Percentiles rank a stretch among this genome's conserved stretches.
Conservation (phyloP, 2,113 vertebrate species). For the Oncorhynchus mykiss region DNA sequence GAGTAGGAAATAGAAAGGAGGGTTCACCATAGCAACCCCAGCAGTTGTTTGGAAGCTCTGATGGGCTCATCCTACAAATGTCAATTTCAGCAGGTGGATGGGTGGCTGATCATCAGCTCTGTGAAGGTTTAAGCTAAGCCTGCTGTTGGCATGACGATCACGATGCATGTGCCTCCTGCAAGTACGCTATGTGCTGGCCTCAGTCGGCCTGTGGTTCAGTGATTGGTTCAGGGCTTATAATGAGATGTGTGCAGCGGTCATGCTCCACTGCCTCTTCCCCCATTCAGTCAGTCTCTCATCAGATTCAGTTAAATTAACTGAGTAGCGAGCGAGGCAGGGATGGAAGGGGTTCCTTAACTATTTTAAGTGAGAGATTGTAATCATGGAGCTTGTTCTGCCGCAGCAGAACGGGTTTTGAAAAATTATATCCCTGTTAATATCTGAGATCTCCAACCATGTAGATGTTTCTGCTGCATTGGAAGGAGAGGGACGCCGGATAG, state of each 20-base stretch:
- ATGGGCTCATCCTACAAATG: too few relatives aligned
- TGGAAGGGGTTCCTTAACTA: not conserved
- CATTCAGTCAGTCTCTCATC: too few relatives aligned
- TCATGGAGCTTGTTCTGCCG: slow-evolving; percentile 5
- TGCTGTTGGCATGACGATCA: too few relatives aligned
- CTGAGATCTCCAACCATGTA: not conserved
- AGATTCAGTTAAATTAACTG: not conserved
- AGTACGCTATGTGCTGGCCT: not conserved
- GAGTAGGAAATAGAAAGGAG: too few relatives aligned
- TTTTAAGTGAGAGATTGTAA: slow-evolving; percentile 24
- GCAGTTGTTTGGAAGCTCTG: too few relatives aligned
- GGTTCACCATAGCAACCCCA: too few relatives aligned
- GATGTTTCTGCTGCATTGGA: not conserved
- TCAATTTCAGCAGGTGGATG: too few relatives aligned
- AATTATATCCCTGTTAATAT: slow-evolving; percentile 12
- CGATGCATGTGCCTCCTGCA: not conserved
- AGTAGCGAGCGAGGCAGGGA: not conserved
- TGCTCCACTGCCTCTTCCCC: not conserved
- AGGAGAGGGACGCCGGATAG: not conserved
- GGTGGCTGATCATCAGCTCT: too few relatives aligned
- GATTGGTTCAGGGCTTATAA: not conserved
- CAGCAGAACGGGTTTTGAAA: not conserved
- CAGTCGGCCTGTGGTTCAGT: not conserved
- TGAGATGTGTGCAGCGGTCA: not conserved
- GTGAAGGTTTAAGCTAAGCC: too few relatives aligned